Evolutionary conservation across 2,888 invertebrate genomes (phyloP), one percentile per base, ranked within the genome.

Genomic region (Parnassius orleans): DNA sequence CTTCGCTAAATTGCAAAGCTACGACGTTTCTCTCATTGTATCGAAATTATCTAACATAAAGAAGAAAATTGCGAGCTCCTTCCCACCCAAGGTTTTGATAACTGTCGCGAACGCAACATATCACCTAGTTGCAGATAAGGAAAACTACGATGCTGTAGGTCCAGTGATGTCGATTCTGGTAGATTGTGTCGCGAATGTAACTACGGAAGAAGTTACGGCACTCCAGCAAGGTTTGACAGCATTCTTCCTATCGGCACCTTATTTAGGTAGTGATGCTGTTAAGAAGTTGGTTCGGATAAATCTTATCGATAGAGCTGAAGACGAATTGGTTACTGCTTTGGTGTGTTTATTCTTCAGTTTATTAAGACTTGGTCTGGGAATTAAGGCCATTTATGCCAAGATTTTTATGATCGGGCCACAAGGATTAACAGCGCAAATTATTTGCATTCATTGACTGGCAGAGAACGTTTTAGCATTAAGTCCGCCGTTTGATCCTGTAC

Each of bases 341-440:
- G 95, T 96, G 1, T 92, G 94, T 56, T 92, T 98, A 72, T 95
- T 98, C 41, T 85, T 98, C 56, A 98, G 98, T 83, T 87, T 98
- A 42, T 98, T 0, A 98, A 98, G 83, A 94, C 95, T 1, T n/a
- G n/a, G n/a, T n/a, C n/a, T n/a, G n/a, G n/a, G 95, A 95, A 48
- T 99, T 99, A 85, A 93, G 96, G 66, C 98, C 98, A 0, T 98
- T 73, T 98, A 97, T 83, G 95, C 95, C 74, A 95, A 95, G 87
- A 92, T n/a, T n/a, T 98, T 14, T 97, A 95, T 79, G 96, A 96
- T 76, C 98, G 98, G 98, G 96, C 97, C 0, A 92, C 94, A 52
- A 92, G 94, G 66, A 89, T 91, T 61, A 92, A 93, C 65, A 88
- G 3, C 24, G 24, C 24, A 24, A 24, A 24, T 24, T 24, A 24